phyloP scores from a whole-genome alignment of 2,113 vertebrate species.

The Pseudorhombus dupliciocellatus region DNA sequence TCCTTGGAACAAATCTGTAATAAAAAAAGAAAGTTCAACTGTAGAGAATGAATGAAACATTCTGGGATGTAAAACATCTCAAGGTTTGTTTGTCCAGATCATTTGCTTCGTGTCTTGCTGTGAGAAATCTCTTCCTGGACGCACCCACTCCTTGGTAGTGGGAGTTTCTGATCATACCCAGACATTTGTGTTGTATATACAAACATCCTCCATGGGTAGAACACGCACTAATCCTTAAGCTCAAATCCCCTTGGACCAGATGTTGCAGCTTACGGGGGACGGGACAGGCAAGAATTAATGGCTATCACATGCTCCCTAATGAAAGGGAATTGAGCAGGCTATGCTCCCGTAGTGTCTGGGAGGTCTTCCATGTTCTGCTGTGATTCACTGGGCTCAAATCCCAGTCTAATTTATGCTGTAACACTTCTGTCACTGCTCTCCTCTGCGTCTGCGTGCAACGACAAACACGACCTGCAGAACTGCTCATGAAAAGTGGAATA shows the following conservation, averaged over 20 bases:
- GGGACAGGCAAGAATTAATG: constrained; percentile 42
- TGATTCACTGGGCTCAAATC: constrained; percentile 43
- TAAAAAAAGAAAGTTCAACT: neutral
- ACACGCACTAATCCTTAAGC: constrained; percentile 61
- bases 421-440: constrained; percentile 34
- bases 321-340: constrained; percentile 47
- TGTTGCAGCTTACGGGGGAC: constrained; percentile 68
- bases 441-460: constrained; percentile 24
- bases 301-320: constrained; percentile 60
- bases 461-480: constrained; percentile 37
- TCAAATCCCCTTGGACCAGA: constrained; percentile 71
- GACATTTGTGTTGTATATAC: constrained; percentile 62
- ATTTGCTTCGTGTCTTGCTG: neutral
- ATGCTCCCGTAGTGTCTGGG: constrained; percentile 30
- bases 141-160: constrained; percentile 14
- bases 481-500: constrained; percentile 25
- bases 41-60: neutral
- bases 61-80: neutral
- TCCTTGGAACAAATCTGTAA: neutral
- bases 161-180: constrained; percentile 54
- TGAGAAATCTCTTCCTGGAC: neutral
- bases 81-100: neutral
- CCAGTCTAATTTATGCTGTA: constrained; percentile 42
- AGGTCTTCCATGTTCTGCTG: constrained; percentile 34
- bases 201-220: constrained; percentile 60